Base-by-base conservation (phyloP, 2,113 vertebrate genomes). In the Lucifuga dentata region DNA sequence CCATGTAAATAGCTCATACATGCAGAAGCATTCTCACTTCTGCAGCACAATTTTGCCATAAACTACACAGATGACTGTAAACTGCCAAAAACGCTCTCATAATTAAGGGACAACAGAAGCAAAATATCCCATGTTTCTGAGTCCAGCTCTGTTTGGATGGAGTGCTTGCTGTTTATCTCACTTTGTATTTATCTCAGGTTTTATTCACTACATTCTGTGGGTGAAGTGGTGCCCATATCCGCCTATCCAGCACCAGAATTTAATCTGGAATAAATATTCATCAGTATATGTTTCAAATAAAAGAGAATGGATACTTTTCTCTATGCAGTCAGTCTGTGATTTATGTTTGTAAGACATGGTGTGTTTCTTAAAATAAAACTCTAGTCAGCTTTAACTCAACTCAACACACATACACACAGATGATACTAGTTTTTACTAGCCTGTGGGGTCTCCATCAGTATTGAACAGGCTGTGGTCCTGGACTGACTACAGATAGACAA, bases 401-500 rank as follows among this genome's bases (percentile, higher is more conserved):
- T 45, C 33, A 33, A 48, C 21, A 11, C 20, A 46, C 10, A 68
- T 21, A 66, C 26, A 21, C 41, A 32, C 20, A 29, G 3, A 24
- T 36, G 13, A 16, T n/a, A 41, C 9, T 15, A 59, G 57, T 32
- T 46, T 57, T 50, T 59, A 3, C 46, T 66, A 64, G 63, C 66
- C 71, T 62, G 79, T 63, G 58, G 76, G 59, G 76, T 67, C 66
- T 82, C 74, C 56, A 65, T 79, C 69, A 78, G 78, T 81, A 75
- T 53, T 79, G 86, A n/a, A 83, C 81, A 85, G 75, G 81, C 78
- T 76, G 73, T 84, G 78, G 68, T 80, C 58, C 83, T 90, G 89
- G 90, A 84, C 73, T 62, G 63, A 90, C 81, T 86, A 89, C 87
- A 90, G 80, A 85, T 83, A 80, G 81, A 81, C 49, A 78, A 53